Base-by-base conservation (phyloP, 1,140 invertebrate species). In the Listronotus bonariensis region DNA sequence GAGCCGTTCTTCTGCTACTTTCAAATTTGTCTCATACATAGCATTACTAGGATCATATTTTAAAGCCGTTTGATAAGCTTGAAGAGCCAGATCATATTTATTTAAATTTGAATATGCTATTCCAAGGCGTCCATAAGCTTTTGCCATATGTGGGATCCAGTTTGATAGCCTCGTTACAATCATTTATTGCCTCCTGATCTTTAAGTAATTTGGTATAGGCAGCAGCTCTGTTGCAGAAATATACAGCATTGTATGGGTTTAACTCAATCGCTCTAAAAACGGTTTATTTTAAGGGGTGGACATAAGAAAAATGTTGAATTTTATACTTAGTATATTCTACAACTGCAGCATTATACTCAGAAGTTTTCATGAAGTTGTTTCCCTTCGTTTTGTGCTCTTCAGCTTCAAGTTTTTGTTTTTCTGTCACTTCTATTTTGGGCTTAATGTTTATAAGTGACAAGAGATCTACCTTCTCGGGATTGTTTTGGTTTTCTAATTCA, bases 211-310 rank as follows among this genome's bases (percentile, higher is more conserved):
- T 93, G 72, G 89, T 95, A 74, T 93, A 87, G 9, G 93, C 93
- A 8, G 95, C 95, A 46, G 95, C 95, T 69, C 96, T 86, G 78
- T 97, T 98, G 76, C 95, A 95, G 80, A 92, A 97, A 79, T 91
- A 97, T n/a, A 97, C 91, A 4, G 94, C 88, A 83, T 97, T 97
- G 57, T 85, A 86, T 10, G 86, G 85, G 78, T 97, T 92, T 38
- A 95, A 79, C 67, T 89, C 82, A 66, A 97, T 93, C 12, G 95
- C 95, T 68, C 88, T 88, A 72, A 72, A 78, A 79, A 40, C 32
- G 18, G 6, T 52, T 52, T 45, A 54, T 14, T 36, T 26, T 3
- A 26, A 18, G 32, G 7, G 6, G 12, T 43, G 12, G 40, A 20
- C 20, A 43, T 43, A 18, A 41, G 7, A 17, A 48, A n/a, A 18